phyloP scores from a whole-genome alignment of 2,113 vertebrate species.

The Drymodes brunneopygia region DNA sequence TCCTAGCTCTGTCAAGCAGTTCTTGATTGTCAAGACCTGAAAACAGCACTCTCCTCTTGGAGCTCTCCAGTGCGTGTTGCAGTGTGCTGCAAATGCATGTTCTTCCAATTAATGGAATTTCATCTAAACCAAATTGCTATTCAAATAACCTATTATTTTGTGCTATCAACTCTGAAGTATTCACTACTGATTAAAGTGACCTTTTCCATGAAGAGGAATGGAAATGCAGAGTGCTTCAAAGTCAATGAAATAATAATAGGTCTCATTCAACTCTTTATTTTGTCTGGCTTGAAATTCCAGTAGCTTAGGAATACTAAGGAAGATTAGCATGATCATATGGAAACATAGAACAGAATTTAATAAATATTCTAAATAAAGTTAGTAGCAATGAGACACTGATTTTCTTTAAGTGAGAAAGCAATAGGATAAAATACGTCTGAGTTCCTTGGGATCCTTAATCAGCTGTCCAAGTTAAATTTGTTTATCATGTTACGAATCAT shows the following conservation, averaged over 20 bases:
- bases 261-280: neutral
- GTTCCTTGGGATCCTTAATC: neutral
- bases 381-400: neutral
- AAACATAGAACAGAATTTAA: neutral
- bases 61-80: neutral
- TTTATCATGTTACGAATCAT: neutral
- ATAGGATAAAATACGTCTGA: neutral
- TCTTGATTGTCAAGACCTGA: neutral
- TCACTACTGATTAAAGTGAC: constrained; percentile 44
- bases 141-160: constrained; percentile 23
- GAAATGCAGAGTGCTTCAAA: neutral
- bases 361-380: neutral
- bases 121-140: neutral
- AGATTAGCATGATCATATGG: neutral
- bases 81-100: neutral
- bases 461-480: neutral
- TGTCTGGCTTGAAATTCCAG: neutral
- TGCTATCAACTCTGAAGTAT: constrained; percentile 22
- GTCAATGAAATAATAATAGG: constrained; percentile 20
- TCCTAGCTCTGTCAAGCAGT: neutral
- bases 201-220: constrained; percentile 10
- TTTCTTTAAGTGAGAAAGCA: neutral
- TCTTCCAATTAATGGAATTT: constrained; percentile 1
- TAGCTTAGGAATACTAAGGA: neutral
- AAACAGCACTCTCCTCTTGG: neutral